Evolutionary conservation across 1,140 invertebrate species (phyloP), one percentile per base, ranked within the genome.

Genomic region (Drosophila kohkoa): DNA sequence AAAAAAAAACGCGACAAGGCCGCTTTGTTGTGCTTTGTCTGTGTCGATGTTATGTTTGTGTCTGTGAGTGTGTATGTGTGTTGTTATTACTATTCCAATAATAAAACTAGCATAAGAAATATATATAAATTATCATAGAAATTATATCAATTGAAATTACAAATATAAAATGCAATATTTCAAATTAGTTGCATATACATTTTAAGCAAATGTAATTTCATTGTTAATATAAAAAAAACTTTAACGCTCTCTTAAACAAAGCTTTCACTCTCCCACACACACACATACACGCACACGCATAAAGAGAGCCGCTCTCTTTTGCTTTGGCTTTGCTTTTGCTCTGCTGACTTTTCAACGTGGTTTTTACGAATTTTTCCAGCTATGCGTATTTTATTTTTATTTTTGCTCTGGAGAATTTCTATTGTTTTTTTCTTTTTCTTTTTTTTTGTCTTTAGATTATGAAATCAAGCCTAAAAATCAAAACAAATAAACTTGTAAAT

Each of bases 261-360:
- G 69, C 62, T 72, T 72, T 43, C 51, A 30, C 65, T 62, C 51
- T 41, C 41, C 3, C 52, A 1, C 32, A 16, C 25, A 10, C 49
- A n/a, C 46, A 73, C 49, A n/a, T 35, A 73, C 15, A 65, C 13
- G 32, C 45, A 38, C 38, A 41, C n/a, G 62, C 57, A 58, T 30
- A 70, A 65, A 45, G 25, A 30, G 32, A 32, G 35, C 48, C 15
- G 6, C 65, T 52, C 66, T 60, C 48, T 20, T 55, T 13, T 32
- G 41, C 32, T 68, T 41, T 10, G 25, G 16, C 20, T 25, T 25
- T 25, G 20, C 20, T 25, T 35, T 38, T 15, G 57, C 75, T 64
- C 62, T 64, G 75, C 66, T 63, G 41, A 55, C 71, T 77, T 74
- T 82, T 86, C 75, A 86, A 88, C 82, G 82, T 86, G 82, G 76